Evolutionary conservation across 1,140 invertebrate species (phyloP).

Genomic region (Glossosoma conforme): DNA sequence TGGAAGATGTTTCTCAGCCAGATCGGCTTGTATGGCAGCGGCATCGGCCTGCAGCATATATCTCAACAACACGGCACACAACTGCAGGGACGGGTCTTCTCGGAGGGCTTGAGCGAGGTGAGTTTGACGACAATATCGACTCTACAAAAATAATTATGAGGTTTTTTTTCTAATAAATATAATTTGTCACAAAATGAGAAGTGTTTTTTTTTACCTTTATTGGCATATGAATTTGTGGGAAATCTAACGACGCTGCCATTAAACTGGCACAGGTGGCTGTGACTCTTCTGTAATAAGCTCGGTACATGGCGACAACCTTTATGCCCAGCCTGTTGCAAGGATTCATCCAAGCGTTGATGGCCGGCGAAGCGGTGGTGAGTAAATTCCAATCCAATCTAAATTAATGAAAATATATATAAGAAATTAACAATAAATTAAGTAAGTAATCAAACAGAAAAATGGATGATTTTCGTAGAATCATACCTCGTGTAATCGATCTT

Average conservation of each 20-base stretch:
- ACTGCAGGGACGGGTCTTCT: constrained; percentile 93
- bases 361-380: constrained; percentile 89
- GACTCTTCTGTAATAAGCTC: constrained; percentile 68
- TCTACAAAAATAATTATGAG: constrained; percentile 50
- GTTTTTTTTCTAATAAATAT: background rate
- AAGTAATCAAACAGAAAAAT: constrained; percentile 10
- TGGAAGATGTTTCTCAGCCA: constrained; percentile 78
- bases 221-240: constrained; percentile 76
- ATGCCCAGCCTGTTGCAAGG: constrained; percentile 85
- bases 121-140: constrained; percentile 83
- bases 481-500: constrained; percentile 94
- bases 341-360: constrained; percentile 97
- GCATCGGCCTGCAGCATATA: constrained; percentile 75
- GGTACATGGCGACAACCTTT: constrained; percentile 70
- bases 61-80: constrained; percentile 83
- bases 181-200: background rate
- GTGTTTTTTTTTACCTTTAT: constrained; percentile 59
- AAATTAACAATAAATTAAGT: background rate
- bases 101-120: constrained; percentile 85
- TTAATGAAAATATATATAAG: background rate
- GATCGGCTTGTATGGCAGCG: constrained; percentile 73
- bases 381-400: constrained; percentile 91
- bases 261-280: constrained; percentile 89
- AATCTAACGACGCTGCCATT: constrained; percentile 90
- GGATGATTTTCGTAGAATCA: too few species aligned